These are phyloP conservation scores for Aphidoletes aphidimyza DNA, from an alignment of 2,888 invertebrate genomes.

Conservation along the genomic window DNA sequence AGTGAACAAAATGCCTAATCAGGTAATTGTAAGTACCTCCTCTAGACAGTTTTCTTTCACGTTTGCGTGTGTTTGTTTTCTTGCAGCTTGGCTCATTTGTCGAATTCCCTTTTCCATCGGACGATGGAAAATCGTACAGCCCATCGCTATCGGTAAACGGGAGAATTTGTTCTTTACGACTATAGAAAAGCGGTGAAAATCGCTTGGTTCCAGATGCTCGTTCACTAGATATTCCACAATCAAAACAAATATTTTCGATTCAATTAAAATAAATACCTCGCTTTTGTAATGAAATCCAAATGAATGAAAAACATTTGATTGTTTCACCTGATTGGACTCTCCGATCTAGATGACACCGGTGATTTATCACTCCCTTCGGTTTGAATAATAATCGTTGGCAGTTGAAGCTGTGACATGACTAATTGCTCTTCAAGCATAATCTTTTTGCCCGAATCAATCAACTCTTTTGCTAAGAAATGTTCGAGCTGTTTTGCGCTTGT, in stretches of 20 bases:
- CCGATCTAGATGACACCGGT: constrained; percentile 82
- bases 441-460: constrained; percentile 67
- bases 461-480: constrained; percentile 66
- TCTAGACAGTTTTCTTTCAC: constrained; percentile 71
- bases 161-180: constrained; percentile 71
- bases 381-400: constrained; percentile 73
- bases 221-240: constrained; percentile 9
- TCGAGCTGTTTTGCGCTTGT: constrained; percentile 75
- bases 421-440: constrained; percentile 67
- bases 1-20: not conserved
- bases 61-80: constrained; percentile 73
- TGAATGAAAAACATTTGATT: not conserved
- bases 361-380: constrained; percentile 70
- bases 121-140: constrained; percentile 81
- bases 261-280: too few species aligned
- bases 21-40: constrained; percentile 57
- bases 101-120: constrained; percentile 72
- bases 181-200: constrained; percentile 79
- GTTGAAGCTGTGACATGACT: constrained; percentile 68
- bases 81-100: constrained; percentile 67
- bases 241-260: too few species aligned
- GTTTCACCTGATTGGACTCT: constrained; percentile 74
- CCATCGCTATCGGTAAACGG: constrained; percentile 85
- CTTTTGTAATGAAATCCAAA: too few species aligned
- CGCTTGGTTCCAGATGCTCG: constrained; percentile 71